phyloP scores from a whole-genome alignment of 2,888 invertebrate genomes.

The Arctia plantaginis region DNA sequence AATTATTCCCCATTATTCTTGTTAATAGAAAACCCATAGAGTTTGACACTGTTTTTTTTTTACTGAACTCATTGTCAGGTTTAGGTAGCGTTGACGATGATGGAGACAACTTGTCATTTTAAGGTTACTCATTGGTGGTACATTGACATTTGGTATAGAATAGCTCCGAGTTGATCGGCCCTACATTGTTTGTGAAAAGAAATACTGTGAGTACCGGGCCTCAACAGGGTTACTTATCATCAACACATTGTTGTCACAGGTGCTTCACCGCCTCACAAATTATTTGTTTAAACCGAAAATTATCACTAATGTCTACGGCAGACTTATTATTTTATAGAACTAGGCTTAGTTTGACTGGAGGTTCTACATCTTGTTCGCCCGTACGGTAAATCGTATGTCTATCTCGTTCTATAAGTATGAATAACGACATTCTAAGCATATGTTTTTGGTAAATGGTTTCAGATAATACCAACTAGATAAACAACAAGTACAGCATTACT shows the following conservation, averaged over 20 bases:
- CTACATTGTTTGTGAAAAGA: conserved; percentile 59
- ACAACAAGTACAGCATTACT: conserved; percentile 33
- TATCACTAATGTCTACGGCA: conserved; percentile 59
- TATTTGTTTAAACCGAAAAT: conserved; percentile 71
- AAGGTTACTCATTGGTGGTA: conserved; percentile 2
- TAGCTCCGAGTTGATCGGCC: conserved; percentile 18
- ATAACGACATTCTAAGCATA: conserved; percentile 43
- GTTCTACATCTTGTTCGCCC: conserved; percentile 28
- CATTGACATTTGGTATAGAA: conserved; percentile 4
- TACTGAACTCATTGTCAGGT: not conserved
- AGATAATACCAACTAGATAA: conserved; percentile 39
- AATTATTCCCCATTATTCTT: not conserved
- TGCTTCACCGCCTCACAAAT: conserved; percentile 54
- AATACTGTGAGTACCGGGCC: conserved; percentile 60
- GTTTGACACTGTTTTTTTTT: not conserved
- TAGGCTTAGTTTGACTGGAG: conserved; percentile 46
- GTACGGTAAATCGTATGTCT: conserved; percentile 25
- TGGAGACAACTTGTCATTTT: conserved; percentile 1
- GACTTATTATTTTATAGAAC: conserved; percentile 61
- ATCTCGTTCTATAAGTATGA: conserved; percentile 32
- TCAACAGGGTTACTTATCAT: conserved; percentile 66
- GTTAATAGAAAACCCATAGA: not conserved
- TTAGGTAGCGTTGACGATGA: not conserved
- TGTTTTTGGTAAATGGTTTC: conserved; percentile 46
- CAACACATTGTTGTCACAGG: conserved; percentile 68